Conservation (phyloP, 2,113 vertebrate species). For the Tupaia chinensis region DNA sequence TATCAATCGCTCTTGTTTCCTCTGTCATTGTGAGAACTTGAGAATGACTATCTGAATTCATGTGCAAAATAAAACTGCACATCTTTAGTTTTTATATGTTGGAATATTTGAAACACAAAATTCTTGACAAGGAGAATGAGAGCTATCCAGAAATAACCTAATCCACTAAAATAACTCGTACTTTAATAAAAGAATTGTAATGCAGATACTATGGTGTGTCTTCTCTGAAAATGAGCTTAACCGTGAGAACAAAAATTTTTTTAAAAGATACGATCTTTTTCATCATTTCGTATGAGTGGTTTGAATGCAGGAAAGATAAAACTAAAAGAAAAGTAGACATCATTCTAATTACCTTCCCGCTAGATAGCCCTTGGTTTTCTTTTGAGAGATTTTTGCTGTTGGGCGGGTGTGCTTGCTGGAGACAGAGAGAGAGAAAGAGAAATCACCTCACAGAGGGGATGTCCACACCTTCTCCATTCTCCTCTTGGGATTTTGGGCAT, state of each 20-base stretch:
- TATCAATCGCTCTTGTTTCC: not conserved
- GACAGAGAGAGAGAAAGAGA: too few relatives aligned
- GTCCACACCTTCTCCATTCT: too few relatives aligned
- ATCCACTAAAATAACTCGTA: conserved; percentile 64
- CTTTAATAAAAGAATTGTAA: conserved; percentile 63
- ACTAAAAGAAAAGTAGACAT: conserved; percentile 26
- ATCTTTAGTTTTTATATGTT: not conserved
- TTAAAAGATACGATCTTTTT: conserved; percentile 60
- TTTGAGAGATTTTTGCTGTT: not conserved
- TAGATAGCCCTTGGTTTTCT: conserved; percentile 7
- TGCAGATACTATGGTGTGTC: not conserved
- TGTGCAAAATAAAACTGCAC: not conserved
- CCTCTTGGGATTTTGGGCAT: too few relatives aligned
- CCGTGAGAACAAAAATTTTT: conserved; percentile 18
- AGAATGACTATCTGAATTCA: not conserved
- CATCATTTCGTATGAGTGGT: conserved; percentile 34
- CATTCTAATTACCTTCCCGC: conserved; percentile 74
- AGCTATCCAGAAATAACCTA: conserved; percentile 28
- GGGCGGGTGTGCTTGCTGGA: too few relatives aligned
- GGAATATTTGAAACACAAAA: conserved; percentile 56
- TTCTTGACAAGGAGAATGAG: conserved; percentile 36
- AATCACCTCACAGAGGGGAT: too few relatives aligned
- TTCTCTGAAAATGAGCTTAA: conserved; percentile 64
- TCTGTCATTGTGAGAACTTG: not conserved
- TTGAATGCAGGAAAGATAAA: conserved; percentile 73